Base-by-base conservation (phyloP, 1,140 invertebrate species). In the Drosophila chauvacae region DNA sequence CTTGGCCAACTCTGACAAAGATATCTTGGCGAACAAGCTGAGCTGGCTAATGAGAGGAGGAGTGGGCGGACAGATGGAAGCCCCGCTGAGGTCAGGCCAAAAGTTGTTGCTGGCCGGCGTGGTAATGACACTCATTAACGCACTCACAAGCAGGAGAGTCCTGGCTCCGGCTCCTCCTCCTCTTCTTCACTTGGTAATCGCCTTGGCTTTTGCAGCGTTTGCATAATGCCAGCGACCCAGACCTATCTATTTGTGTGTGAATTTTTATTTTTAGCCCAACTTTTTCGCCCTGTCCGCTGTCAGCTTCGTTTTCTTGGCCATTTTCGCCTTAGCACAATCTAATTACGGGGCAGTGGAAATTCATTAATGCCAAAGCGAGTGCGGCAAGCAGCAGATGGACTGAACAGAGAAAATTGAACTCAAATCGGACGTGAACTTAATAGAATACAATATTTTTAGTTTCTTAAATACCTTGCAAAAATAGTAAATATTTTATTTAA, bases 81-180 rank as follows among this genome's bases (percentile, higher is more conserved):
- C 47, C 59, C 61, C 28, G 61, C 69, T 56, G 75, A 62, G 79
- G 63, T 69, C 58, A 50, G 58, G 62, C 55, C 56, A 77, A 85
- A 86, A 82, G 70, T 69, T 86, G 73, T 76, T 72, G 64, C 83
- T 47, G 66, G 48, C 62, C 77, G 42, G 71, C 68, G 66, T 84
- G 80, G 63, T 87, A 87, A 87, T 88, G 84, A 88, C 80, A 87
- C 72, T 82, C 80, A 87, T 87, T 88, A 88, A 88, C 80, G 84
- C 72, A 60, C 66, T 72, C 58, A 64, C 56, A 81, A 57, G 76
- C 68, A 65, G 50, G 42, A 14, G 35, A n/a, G 42, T 63, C 35
- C 45, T 37, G 70, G n/a, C 37, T n/a, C 30, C 4, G 9, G 26
- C 26, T 42, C 1, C 56, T 42, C 18, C 41, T 13, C 3, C 56